phyloP scores from a whole-genome alignment of 1,140 invertebrate genomes.

The Elymnias hypermnestra region DNA sequence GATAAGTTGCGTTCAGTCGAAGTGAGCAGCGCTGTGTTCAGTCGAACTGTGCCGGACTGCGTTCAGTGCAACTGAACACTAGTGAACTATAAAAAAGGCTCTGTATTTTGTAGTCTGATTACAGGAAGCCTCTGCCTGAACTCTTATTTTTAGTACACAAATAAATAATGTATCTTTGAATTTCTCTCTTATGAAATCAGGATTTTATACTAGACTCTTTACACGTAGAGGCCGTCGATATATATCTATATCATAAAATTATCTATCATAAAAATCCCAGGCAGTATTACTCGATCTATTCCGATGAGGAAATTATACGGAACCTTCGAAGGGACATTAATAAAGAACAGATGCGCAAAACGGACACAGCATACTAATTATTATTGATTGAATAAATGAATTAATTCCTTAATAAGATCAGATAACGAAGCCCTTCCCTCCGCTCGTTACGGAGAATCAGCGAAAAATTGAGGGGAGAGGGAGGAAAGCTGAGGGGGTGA shows the following conservation, averaged over 20 bases:
- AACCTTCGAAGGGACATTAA: conserved; percentile 2
- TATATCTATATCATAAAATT: neutral
- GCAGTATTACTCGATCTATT: neutral
- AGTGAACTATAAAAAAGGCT: no score
- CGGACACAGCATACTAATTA: conserved; percentile 1
- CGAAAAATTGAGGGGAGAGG: neutral
- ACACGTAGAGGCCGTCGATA: neutral
- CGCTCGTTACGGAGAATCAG: neutral
- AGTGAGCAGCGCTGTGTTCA: no score
- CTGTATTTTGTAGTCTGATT: no score
- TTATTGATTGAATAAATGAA: conserved; percentile 6
- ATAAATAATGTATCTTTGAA: no score
- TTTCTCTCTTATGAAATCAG: no score
- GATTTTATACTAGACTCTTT: no score
- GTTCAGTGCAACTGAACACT: no score
- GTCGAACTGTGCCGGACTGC: no score
- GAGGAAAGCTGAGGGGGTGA: neutral
- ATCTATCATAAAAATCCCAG: neutral
- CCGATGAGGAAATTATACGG: neutral
- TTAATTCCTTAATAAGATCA: conserved; percentile 6
- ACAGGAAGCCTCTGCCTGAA: no score
- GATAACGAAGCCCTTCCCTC: neutral
- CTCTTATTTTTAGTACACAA: no score
- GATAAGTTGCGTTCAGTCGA: no score
- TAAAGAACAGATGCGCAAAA: conserved; percentile 2